Evolutionary conservation across 2,888 invertebrate genomes (phyloP).

Genomic region (Drosophila paracracens): DNA sequence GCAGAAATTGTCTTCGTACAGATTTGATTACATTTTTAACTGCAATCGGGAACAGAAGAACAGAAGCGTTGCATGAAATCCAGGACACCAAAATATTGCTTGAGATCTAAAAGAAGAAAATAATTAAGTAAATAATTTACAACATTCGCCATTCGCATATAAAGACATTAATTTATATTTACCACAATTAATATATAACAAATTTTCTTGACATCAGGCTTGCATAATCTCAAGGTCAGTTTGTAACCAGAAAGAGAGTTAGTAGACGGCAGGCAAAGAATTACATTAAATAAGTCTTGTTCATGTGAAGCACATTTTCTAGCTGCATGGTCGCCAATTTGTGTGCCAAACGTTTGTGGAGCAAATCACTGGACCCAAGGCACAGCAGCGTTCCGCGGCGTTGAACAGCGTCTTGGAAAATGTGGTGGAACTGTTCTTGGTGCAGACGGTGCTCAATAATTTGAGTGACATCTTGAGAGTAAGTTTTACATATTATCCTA

Average conservation of each 20-base stretch:
- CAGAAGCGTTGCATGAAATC: background rate
- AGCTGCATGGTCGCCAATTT: constrained; percentile 94
- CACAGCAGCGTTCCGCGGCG: constrained; percentile 86
- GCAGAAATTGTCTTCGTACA: background rate
- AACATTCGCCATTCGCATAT: background rate
- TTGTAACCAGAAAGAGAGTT: background rate
- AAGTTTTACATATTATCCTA: constrained; percentile 43
- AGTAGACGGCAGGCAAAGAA: background rate
- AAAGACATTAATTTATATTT: background rate
- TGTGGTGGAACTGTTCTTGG: constrained; percentile 91
- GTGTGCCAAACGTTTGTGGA: constrained; percentile 89
- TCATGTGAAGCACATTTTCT: constrained; percentile 39
- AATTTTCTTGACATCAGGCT: background rate
- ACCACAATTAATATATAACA: background rate
- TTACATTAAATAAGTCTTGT: background rate
- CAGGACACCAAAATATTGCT: background rate
- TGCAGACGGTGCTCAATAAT: constrained; percentile 90
- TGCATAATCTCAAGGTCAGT: background rate
- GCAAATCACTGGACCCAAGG: constrained; percentile 86
- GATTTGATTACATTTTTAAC: background rate
- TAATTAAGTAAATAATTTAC: background rate
- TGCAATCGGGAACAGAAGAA: background rate
- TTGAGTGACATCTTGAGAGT: constrained; percentile 93
- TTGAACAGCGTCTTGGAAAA: constrained; percentile 89
- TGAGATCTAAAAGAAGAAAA: background rate